Conservation (phyloP, 2,113 vertebrate species). For the Oryzias celebensis region DNA sequence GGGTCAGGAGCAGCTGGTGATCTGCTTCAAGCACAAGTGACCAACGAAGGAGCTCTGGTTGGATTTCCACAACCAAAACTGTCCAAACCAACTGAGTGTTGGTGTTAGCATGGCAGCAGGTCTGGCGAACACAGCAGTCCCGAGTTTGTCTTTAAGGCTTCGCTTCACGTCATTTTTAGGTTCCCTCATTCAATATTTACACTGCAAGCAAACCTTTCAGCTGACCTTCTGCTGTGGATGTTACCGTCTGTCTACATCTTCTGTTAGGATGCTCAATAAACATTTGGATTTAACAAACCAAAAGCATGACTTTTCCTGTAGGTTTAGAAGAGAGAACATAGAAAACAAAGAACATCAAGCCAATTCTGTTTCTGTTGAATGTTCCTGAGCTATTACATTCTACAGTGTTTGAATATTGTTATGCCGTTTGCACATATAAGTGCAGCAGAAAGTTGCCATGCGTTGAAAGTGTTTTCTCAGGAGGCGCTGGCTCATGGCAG, state of each 20-base stretch:
- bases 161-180: slow-evolving; percentile 18
- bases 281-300: no score
- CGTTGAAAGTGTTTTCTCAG: no score
- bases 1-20: slow-evolving; percentile 19
- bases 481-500: no score
- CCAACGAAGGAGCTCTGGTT: slow-evolving; percentile 49
- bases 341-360: no score
- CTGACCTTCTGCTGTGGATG: background rate
- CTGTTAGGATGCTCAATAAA: no score
- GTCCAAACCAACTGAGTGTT: slow-evolving; percentile 56
- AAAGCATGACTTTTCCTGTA: no score
- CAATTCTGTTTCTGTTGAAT: no score
- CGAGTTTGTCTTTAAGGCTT: slow-evolving; percentile 26
- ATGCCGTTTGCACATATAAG: no score
- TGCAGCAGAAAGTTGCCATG: no score
- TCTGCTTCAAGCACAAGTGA: slow-evolving; percentile 39
- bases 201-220: slow-evolving; percentile 8
- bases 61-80: slow-evolving; percentile 56
- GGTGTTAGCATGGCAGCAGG: slow-evolving; percentile 48
- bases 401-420: no score
- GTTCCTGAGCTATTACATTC: no score
- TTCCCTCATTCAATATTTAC: slow-evolving; percentile 26
- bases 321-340: no score
- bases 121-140: slow-evolving; percentile 37
- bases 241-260: background rate